These are phyloP conservation scores for Anabas testudineus DNA, from an alignment of 2,797 vertebrate species.

Conservation along the genomic window DNA sequence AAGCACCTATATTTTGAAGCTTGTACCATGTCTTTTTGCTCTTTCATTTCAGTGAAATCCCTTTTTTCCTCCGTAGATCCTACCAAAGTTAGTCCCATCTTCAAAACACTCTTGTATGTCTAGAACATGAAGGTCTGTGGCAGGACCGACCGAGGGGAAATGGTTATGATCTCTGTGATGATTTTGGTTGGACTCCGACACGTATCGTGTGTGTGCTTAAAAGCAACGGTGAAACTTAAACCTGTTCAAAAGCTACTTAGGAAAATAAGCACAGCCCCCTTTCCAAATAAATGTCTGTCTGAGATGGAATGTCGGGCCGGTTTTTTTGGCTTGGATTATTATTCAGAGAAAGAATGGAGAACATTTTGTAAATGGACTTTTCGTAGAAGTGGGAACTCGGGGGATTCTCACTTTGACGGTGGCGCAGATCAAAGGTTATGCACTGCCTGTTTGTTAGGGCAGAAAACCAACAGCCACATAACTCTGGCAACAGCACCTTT, in stretches of 20 bases:
- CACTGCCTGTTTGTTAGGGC: slow-evolving; percentile 85
- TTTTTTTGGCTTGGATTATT: slow-evolving; percentile 63
- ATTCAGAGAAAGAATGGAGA: slow-evolving; percentile 61
- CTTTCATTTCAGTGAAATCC: slow-evolving; percentile 46
- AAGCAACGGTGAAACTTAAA: slow-evolving; percentile 76
- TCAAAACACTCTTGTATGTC: slow-evolving; percentile 62
- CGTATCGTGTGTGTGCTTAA: slow-evolving; percentile 64
- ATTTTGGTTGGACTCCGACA: slow-evolving; percentile 68
- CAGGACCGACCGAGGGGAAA: slow-evolving; percentile 64
- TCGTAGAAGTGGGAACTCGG: slow-evolving; percentile 55
- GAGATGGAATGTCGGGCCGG: slow-evolving; percentile 68
- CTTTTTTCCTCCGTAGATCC: too few species aligned
- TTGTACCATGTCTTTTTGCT: slow-evolving; percentile 19
- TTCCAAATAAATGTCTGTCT: slow-evolving; percentile 76
- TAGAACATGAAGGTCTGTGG: slow-evolving; percentile 50
- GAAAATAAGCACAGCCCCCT: slow-evolving; percentile 76
- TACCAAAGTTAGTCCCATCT: slow-evolving; percentile 38
- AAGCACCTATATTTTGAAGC: slow-evolving; percentile 22
- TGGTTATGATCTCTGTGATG: slow-evolving; percentile 58
- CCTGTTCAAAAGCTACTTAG: slow-evolving; percentile 72
- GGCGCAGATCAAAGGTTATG: slow-evolving; percentile 84
- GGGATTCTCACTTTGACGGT: slow-evolving; percentile 70
- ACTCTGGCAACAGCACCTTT: slow-evolving; percentile 73
- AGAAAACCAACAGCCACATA: slow-evolving; percentile 81
- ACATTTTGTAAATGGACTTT: slow-evolving; percentile 72